Base-by-base conservation (phyloP, 2,113 vertebrate species). In the Xiphophorus hellerii region DNA sequence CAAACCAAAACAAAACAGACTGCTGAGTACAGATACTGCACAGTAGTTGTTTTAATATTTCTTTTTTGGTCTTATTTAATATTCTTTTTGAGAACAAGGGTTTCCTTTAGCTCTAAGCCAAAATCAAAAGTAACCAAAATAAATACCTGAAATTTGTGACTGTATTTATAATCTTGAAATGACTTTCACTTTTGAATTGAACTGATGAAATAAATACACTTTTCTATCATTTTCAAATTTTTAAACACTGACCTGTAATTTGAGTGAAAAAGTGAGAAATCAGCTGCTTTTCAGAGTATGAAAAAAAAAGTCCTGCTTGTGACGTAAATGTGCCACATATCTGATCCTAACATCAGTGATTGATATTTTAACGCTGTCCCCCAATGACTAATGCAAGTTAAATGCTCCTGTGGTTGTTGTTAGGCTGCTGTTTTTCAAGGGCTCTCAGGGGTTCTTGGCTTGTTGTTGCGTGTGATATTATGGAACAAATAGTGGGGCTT, bases 391-490 rank as follows among this genome's bases (percentile, higher is more conserved):
- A 88, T 87, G 83, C 76, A 76, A 76, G 86, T 80, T 90, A 89
- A 93, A 88, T 60, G 80, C 82, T 90, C 87, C 90, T 87, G 89
- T 87, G 87, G 85, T 83, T 82, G 87, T 90, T 90, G 90, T 92
- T 87, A 90, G 87, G 89, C 84, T 85, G 87, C 81, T 89, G 86
- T 90, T 90, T 87, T 89, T 85, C 83, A 87, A 88, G 78, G 78
- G 86, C 88, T 92, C 92, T 89, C 85, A 75, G 75, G 88, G 89
- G 85, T 85, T 82, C 90, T 84, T 64, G 77, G 71, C 88, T 90
- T 92, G 90, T 93, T 92, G 90, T 90, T 83, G 88, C 85, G 84
- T 85, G 88, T 87, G 84, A 87, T 90, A 92, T 93, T 90, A 86
- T 90, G 88, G 89, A 90, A 90, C 89, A 92, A 89, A 92, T 89